Evolutionary conservation across 2,797 vertebrate genomes (phyloP).

Genomic region (Heteromormyrus szaboi): DNA sequence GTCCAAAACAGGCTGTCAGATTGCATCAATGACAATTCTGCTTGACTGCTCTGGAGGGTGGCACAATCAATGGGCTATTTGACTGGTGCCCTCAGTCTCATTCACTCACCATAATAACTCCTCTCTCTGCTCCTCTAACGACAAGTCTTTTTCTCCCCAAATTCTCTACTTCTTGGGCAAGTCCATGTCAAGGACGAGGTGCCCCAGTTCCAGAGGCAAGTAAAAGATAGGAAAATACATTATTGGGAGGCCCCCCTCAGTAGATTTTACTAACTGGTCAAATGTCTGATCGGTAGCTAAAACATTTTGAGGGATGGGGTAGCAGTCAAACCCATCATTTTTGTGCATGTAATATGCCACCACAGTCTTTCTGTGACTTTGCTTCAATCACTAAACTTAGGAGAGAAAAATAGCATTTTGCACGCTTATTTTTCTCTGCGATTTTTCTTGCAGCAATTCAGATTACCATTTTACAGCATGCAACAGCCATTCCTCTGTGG

Average conservation of each 20-base stretch:
- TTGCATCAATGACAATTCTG: neutral
- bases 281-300: neutral
- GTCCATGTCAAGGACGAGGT: neutral
- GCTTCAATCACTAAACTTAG: neutral
- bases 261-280: neutral
- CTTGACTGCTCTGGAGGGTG: neutral
- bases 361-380: neutral
- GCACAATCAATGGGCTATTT: constrained; percentile 21
- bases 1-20: constrained; percentile 14
- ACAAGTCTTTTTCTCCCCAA: neutral
- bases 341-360: neutral
- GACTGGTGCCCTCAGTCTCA: neutral
- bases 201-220: neutral
- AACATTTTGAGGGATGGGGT: neutral
- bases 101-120: constrained; percentile 8
- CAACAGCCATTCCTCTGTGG: neutral
- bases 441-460: neutral
- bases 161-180: neutral
- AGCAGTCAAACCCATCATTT: neutral
- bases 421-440: neutral
- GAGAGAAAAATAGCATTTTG: neutral
- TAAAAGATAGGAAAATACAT: neutral
- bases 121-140: neutral
- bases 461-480: neutral
- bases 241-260: neutral